These are phyloP conservation scores for Lasaia peninsularis DNA, from an alignment of 1,140 invertebrate genomes.

Conservation along the genomic window DNA sequence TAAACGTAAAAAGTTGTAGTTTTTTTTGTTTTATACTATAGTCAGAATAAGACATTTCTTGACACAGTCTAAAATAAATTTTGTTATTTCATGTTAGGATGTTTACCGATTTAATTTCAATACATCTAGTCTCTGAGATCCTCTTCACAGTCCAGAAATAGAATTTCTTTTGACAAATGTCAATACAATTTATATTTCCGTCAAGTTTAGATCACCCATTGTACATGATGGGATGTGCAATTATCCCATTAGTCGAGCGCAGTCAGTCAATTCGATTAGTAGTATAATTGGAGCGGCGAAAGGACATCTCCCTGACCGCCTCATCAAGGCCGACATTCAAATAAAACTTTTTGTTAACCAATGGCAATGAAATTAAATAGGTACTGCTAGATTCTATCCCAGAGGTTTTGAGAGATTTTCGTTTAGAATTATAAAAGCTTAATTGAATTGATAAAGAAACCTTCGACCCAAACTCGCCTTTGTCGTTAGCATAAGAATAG, in stretches of 20 bases:
- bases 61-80: too few relatives aligned
- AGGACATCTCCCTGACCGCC: conserved; percentile 44
- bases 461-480: too few relatives aligned
- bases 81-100: too few relatives aligned
- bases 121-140: background rate
- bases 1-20: too few relatives aligned
- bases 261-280: conserved; percentile 73
- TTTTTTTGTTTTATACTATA: too few relatives aligned
- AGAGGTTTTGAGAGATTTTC: background rate
- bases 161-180: background rate
- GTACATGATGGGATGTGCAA: conserved; percentile 56
- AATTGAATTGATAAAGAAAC: background rate
- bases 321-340: conserved; percentile 29
- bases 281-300: conserved; percentile 52
- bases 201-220: conserved; percentile 35
- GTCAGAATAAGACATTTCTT: too few relatives aligned
- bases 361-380: background rate
- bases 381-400: too few relatives aligned
- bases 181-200: background rate
- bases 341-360: conserved; percentile 3
- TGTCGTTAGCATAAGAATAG: too few relatives aligned
- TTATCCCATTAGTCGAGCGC: conserved; percentile 59
- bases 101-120: background rate
- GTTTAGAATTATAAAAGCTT: background rate
- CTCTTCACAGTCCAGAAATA: background rate